phyloP scores from a whole-genome alignment of 1,140 invertebrate species.

The Temnothorax curvispinosus region DNA sequence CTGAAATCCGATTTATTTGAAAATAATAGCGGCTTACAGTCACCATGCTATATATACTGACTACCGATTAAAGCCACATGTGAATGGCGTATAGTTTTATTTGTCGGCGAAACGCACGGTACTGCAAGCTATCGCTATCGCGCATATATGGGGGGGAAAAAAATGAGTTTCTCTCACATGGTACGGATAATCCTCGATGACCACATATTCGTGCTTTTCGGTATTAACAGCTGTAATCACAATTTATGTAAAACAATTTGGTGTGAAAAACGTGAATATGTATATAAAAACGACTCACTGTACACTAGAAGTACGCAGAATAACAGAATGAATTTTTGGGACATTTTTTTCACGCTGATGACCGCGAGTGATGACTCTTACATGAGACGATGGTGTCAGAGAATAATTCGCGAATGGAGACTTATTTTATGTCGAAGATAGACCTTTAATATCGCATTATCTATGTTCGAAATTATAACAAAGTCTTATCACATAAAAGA shows the following conservation, averaged over 20 bases:
- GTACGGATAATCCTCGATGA: conserved; percentile 68
- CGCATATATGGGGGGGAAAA: background rate
- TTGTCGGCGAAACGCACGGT: background rate
- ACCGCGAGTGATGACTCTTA: background rate
- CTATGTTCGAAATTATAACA: background rate
- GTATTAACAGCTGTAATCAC: conserved; percentile 40
- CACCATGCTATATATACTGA: conserved; percentile 37
- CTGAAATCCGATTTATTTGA: conserved; percentile 62
- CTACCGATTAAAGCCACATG: conserved; percentile 50
- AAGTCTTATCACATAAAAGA: conserved; percentile 48
- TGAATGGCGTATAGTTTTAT: conserved; percentile 47
- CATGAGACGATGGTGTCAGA: background rate
- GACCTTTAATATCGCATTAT: conserved; percentile 46
- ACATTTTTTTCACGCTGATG: conserved; percentile 41
- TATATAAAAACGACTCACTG: conserved; percentile 40
- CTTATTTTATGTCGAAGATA: conserved; percentile 17
- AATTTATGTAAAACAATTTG: conserved; percentile 46
- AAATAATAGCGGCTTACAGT: conserved; percentile 66
- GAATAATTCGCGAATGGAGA: background rate
- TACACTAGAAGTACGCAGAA: conserved; percentile 11
- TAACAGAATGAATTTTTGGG: background rate
- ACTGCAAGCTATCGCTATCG: background rate
- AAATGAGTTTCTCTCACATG: conserved; percentile 67
- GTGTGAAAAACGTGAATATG: background rate
- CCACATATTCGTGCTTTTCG: conserved; percentile 39